Conservation (phyloP, 1,140 invertebrate species). For the Nebria ingens region DNA sequence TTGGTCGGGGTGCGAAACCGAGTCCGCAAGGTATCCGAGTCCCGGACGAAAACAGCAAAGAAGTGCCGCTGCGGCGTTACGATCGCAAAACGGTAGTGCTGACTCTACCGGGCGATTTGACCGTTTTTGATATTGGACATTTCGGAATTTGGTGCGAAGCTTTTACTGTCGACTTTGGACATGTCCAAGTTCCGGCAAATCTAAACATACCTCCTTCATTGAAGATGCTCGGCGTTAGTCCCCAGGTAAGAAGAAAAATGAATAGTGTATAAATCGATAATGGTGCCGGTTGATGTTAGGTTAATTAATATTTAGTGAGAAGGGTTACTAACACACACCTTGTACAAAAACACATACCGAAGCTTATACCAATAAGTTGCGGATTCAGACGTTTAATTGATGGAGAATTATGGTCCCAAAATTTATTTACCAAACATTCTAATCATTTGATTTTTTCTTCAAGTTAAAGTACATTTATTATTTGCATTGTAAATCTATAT, state of each 20-base stretch:
- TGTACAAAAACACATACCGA: slow-evolving; percentile 5
- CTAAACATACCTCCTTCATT: slow-evolving; percentile 80
- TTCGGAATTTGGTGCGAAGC: slow-evolving; percentile 82
- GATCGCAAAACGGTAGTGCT: slow-evolving; percentile 78
- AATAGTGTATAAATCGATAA: neutral
- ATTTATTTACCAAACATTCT: no score
- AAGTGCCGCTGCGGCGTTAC: slow-evolving; percentile 63
- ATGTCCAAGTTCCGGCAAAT: slow-evolving; percentile 59
- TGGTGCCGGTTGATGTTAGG: no score
- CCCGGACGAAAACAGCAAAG: slow-evolving; percentile 81
- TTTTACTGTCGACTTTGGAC: slow-evolving; percentile 83
- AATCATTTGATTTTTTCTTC: no score
- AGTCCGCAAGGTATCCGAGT: slow-evolving; percentile 68
- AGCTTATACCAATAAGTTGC: neutral
- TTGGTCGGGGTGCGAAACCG: slow-evolving; percentile 64
- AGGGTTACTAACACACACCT: neutral
- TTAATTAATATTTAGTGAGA: neutral
- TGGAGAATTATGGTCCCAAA: no score
- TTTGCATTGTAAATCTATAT: no score
- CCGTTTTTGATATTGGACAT: slow-evolving; percentile 74
- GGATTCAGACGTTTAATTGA: no score
- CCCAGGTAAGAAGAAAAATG: slow-evolving; percentile 59
- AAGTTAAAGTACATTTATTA: no score
- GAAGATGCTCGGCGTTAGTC: slow-evolving; percentile 84
- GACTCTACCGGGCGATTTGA: slow-evolving; percentile 67